phyloP scores from a whole-genome alignment of 2,888 invertebrate species.

The Blastobasis adustella region DNA sequence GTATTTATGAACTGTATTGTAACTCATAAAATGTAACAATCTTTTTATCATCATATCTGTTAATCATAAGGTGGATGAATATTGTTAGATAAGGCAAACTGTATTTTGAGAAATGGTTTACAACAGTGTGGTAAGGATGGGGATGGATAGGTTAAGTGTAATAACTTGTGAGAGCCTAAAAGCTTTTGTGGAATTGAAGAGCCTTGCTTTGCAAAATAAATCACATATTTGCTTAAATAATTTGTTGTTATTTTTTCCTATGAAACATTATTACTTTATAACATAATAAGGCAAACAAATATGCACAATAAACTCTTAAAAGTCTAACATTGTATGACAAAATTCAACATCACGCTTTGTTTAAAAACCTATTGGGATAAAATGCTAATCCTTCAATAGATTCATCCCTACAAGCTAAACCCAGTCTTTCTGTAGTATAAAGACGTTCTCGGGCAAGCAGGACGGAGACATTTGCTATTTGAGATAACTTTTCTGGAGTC shows the following conservation, averaged over 20 bases:
- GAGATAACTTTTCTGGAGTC: conserved; percentile 91
- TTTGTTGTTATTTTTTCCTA: conserved; percentile 17
- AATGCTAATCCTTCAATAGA: conserved; percentile 95
- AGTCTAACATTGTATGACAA: background rate
- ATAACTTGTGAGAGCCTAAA: conserved; percentile 20
- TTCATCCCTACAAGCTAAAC: conserved; percentile 94
- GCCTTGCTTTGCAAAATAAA: conserved; percentile 39
- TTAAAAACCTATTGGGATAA: conserved; percentile 91
- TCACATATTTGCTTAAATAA: conserved; percentile 34
- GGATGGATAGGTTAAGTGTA: conserved; percentile 13
- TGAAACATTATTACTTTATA: background rate
- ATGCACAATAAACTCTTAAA: too few relatives aligned
- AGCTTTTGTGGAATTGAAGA: conserved; percentile 45
- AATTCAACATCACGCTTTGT: conserved; percentile 33
- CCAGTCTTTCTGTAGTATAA: conserved; percentile 88
- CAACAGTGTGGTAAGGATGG: conserved; percentile 19
- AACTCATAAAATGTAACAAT: too few relatives aligned
- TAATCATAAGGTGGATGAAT: conserved; percentile 1
- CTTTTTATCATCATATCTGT: background rate
- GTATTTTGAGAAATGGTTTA: conserved; percentile 57
- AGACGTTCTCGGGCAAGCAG: conserved; percentile 93
- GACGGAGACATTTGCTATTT: conserved; percentile 87
- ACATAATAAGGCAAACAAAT: background rate
- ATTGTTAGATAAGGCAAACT: conserved; percentile 15
- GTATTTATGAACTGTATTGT: too few relatives aligned